Conservation (phyloP, 1,140 invertebrate genomes). For the Aphaenogaster floridana region DNA sequence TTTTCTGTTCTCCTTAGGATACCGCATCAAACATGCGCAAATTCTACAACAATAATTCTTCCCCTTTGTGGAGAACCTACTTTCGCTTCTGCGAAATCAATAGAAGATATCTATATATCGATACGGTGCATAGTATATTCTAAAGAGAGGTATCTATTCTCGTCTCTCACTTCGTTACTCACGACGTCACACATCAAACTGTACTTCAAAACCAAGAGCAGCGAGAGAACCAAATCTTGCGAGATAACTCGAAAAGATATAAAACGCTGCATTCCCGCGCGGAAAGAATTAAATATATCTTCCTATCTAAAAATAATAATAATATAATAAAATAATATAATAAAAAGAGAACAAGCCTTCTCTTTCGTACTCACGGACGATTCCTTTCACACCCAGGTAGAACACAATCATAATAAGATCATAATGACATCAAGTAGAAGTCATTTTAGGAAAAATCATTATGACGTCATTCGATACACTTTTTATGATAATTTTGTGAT, state of each 20-base stretch:
- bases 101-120: conserved; percentile 45
- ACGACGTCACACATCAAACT: conserved; percentile 26
- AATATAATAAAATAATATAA: neutral
- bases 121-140: conserved; percentile 50
- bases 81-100: conserved; percentile 52
- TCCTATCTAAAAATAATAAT: neutral
- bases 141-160: conserved; percentile 55
- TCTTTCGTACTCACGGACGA: neutral
- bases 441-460: too few species aligned
- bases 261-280: neutral
- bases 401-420: too few species aligned
- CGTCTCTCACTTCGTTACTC: conserved; percentile 42
- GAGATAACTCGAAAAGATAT: neutral
- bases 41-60: conserved; percentile 22
- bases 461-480: too few species aligned
- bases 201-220: neutral
- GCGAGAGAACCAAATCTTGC: neutral
- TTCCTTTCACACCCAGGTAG: neutral
- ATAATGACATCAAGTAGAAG: too few species aligned
- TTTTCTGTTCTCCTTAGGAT: too few species aligned
- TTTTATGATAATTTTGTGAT: too few species aligned
- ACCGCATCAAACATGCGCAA: neutral
- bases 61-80: conserved; percentile 41
- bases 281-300: neutral
- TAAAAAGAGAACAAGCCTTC: neutral